These are phyloP conservation scores for Sitodiplosis mosellana DNA, from an alignment of 1,140 invertebrate genomes.

Conservation along the genomic window DNA sequence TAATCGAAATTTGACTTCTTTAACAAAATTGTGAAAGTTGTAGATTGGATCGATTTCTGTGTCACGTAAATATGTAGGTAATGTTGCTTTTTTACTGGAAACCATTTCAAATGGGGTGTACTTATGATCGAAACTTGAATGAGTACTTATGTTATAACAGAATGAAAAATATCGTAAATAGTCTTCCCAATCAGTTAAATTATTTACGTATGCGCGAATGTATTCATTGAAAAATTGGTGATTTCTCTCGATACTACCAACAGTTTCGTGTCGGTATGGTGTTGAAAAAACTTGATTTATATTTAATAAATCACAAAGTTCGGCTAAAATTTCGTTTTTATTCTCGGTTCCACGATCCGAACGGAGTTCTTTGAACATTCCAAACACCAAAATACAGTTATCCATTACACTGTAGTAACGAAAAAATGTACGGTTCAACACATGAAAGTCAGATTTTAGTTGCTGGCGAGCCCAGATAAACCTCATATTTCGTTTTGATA, in stretches of 20 bases:
- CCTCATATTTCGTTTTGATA: too few species aligned
- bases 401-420: not conserved
- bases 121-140: conserved; percentile 1
- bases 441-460: too few species aligned
- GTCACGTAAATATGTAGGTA: not conserved
- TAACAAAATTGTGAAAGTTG: conserved; percentile 6
- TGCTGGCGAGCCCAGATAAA: too few species aligned
- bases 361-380: not conserved
- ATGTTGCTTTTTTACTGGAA: conserved; percentile 6
- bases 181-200: conserved; percentile 3
- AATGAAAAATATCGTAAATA: conserved; percentile 4
- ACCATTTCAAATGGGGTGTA: conserved; percentile 10
- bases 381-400: not conserved
- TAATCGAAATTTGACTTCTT: conserved; percentile 5
- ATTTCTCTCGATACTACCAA: not conserved
- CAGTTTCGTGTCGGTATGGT: not conserved
- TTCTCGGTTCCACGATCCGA: not conserved
- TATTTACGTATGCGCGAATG: conserved; percentile 1
- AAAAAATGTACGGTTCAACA: too few species aligned
- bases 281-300: not conserved
- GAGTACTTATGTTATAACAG: conserved; percentile 1
- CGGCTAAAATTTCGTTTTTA: not conserved
- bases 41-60: conserved; percentile 5
- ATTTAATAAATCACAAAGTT: not conserved
- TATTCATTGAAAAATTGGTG: conserved; percentile 2